Conservation (phyloP, 2,888 invertebrate genomes). For the Sisyra nigra region DNA sequence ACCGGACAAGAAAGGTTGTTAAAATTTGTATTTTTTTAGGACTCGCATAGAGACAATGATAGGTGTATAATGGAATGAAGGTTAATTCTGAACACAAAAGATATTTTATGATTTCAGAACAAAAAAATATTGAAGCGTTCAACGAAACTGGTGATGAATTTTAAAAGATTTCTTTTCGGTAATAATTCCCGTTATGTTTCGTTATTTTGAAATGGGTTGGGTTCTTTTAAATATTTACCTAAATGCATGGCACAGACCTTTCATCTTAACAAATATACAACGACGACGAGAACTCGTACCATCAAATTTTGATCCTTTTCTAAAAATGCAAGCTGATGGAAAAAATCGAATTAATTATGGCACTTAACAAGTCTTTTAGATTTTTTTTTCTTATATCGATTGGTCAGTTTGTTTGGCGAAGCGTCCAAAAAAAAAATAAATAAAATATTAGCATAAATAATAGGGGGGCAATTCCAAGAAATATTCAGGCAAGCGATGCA, state of each 20-base stretch:
- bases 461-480: no score
- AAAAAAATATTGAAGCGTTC: background rate
- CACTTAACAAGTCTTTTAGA: background rate
- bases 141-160: background rate
- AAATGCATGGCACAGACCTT: background rate
- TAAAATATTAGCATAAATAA: no score
- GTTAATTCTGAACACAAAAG: background rate
- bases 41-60: background rate
- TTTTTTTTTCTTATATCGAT: no score
- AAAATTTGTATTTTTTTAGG: no score
- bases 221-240: background rate
- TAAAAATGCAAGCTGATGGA: background rate
- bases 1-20: no score
- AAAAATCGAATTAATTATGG: background rate
- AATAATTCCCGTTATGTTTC: background rate
- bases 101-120: background rate
- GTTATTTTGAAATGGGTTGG: background rate
- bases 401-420: no score
- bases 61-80: background rate
- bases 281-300: background rate
- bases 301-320: background rate
- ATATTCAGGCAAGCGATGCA: no score
- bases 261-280: background rate
- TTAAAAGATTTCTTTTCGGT: background rate
- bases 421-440: no score